phyloP scores from a whole-genome alignment of 2,888 invertebrate species.

The Lithosia quadra region DNA sequence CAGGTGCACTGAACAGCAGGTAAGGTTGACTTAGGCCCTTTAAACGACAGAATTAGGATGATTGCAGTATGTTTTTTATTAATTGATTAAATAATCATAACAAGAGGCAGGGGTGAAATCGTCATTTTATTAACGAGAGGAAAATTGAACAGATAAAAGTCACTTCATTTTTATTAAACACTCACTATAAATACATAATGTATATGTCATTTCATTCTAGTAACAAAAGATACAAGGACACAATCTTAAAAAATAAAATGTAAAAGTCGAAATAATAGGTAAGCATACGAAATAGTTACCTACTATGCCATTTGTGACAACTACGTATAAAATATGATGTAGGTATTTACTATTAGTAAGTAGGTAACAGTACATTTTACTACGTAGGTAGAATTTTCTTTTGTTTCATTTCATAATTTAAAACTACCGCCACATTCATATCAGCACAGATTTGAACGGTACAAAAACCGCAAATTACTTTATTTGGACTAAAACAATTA shows the following conservation, averaged over 20 bases:
- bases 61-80: slow-evolving; percentile 33
- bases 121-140: slow-evolving; percentile 70
- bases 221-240: slow-evolving; percentile 28
- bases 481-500: slow-evolving; percentile 40
- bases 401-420: neutral
- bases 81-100: slow-evolving; percentile 47
- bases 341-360: neutral
- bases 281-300: slow-evolving; percentile 27
- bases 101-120: slow-evolving; percentile 37
- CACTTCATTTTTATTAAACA: slow-evolving; percentile 83
- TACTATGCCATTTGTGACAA: slow-evolving; percentile 23
- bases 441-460: neutral
- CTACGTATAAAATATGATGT: neutral
- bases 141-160: slow-evolving; percentile 72
- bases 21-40: no score
- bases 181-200: slow-evolving; percentile 34
- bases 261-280: slow-evolving; percentile 23
- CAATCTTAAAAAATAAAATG: slow-evolving; percentile 29
- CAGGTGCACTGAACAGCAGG: no score
- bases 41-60: neutral
- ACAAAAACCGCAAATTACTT: slow-evolving; percentile 2
- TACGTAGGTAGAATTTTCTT: neutral
- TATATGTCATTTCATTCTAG: slow-evolving; percentile 21
- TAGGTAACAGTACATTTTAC: neutral
- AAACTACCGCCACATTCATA: neutral